Base-by-base conservation (phyloP, 2,113 vertebrate species). In the Salvelinus sp. region DNA sequence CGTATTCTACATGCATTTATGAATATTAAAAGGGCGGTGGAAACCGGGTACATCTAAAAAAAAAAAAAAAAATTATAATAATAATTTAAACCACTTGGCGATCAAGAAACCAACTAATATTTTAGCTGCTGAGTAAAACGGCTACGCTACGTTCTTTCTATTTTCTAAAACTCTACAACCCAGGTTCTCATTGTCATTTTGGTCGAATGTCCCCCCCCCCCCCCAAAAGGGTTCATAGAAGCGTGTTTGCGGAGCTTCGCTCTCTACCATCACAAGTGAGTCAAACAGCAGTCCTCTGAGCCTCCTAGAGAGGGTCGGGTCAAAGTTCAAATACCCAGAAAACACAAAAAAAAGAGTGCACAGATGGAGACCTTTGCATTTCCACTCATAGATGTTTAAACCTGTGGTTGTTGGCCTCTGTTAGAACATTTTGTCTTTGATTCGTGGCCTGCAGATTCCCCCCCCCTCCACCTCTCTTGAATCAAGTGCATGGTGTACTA, bases 161-260 rank as follows among this genome's bases (percentile, higher is more conserved):
- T 44, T 44, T 2, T 44, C 38, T 44, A 44, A 44, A 64, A 64
- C 9, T 10, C 13, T 14, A 25, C 44, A 48, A 67, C 54, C 22
- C 50, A 80, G 60, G 57, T 88, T 87, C 74, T 92, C 86, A 88
- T 90, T 91, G 89, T 92, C 87, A 91, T 91, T 91, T 91, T 92
- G 79, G 87, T 88, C 84, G 78, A 81, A 76, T 72, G 77, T 67
- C 25, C 30, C 30, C 30, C 30, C 4, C 6, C 38, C 2, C 38
- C 38, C n/a, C n/a, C n/a, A 44, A 2, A 18, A 54, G 67, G 72
- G 25, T 30, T 44, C 62, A 65, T 30, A 64, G 44, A 13, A 72
- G 66, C 69, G 9, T 72, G 14, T 25, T 70, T 72, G 68, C 78
- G 68, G 68, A 69, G 28, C 58, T 69, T 83, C 78, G 80, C 86